phyloP scores from a whole-genome alignment of 1,140 invertebrate genomes.

The Halyomorpha halys region DNA sequence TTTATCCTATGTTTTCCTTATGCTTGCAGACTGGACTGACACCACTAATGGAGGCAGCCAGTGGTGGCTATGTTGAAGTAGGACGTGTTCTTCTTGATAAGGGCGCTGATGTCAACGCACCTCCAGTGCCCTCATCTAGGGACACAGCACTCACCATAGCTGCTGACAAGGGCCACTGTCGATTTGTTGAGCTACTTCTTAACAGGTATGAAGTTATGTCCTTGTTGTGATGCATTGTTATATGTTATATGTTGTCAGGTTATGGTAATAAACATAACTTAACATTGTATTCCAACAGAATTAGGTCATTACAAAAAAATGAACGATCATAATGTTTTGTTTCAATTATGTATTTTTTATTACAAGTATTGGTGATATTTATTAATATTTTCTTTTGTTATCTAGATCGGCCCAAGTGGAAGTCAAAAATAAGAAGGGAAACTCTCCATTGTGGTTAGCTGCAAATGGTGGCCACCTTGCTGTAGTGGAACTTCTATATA shows the following conservation, averaged over 20 bases:
- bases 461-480: constrained; percentile 95
- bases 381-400: constrained; percentile 6
- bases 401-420: constrained; percentile 65
- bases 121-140: constrained; percentile 91
- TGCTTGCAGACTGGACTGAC: constrained; percentile 76
- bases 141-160: constrained; percentile 98
- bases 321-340: no score
- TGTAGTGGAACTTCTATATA: constrained; percentile 86
- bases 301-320: no score
- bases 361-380: no score
- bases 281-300: no score
- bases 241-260: no score
- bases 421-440: constrained; percentile 99
- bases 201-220: constrained; percentile 35
- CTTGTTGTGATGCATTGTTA: no score
- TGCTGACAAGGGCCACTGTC: constrained; percentile 95
- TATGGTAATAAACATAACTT: no score
- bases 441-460: constrained; percentile 94
- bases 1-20: neutral
- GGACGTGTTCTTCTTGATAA: constrained; percentile 90
- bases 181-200: constrained; percentile 83
- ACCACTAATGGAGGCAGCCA: constrained; percentile 98
- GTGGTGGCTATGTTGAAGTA: constrained; percentile 97
- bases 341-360: no score
- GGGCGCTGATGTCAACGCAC: constrained; percentile 96